Conservation (phyloP, 92 coral and sea anemone genomes). For the Epizoanthus stellaris region DNA sequence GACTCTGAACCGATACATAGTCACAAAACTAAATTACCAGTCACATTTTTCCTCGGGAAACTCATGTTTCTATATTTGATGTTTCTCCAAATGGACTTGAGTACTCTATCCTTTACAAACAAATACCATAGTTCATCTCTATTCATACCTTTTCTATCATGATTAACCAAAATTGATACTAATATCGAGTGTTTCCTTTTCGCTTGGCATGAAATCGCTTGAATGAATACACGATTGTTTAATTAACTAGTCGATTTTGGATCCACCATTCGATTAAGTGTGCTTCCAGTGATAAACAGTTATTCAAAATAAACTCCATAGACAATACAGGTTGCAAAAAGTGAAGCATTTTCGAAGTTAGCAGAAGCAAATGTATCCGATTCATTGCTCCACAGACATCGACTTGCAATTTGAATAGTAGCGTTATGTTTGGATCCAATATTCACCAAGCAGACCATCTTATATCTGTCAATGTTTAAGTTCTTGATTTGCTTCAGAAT, state of each 20-base stretch:
- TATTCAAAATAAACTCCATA: slow-evolving; percentile 86
- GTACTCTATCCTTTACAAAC: too few species aligned
- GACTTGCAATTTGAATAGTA: slow-evolving; percentile 79
- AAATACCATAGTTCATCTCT: too few species aligned
- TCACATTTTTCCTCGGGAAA: not conserved
- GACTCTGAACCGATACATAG: not conserved
- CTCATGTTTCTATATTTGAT: not conserved
- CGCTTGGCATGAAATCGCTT: not conserved
- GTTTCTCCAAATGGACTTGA: too few species aligned
- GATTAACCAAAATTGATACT: too few species aligned
- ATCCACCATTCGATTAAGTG: not conserved
- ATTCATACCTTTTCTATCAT: too few species aligned
- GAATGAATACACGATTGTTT: not conserved
- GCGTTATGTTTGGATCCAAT: slow-evolving; percentile 72
- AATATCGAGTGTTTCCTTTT: too few species aligned
- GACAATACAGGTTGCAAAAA: slow-evolving; percentile 86
- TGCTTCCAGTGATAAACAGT: not conserved
- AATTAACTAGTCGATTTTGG: not conserved
- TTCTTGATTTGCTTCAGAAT: slow-evolving; percentile 77
- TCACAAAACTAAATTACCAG: not conserved
- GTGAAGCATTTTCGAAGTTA: slow-evolving; percentile 69
- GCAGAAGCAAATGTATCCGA: slow-evolving; percentile 83
- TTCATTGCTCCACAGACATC: slow-evolving; percentile 91
- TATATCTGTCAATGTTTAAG: slow-evolving; percentile 77
- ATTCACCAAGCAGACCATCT: slow-evolving; percentile 79